A percentile compares a stretch with the other conserved stretches of the same genome.
Evolutionary conservation across 2,888 invertebrate genomes (phyloP).

Genomic region (Nomada fabriciana): DNA sequence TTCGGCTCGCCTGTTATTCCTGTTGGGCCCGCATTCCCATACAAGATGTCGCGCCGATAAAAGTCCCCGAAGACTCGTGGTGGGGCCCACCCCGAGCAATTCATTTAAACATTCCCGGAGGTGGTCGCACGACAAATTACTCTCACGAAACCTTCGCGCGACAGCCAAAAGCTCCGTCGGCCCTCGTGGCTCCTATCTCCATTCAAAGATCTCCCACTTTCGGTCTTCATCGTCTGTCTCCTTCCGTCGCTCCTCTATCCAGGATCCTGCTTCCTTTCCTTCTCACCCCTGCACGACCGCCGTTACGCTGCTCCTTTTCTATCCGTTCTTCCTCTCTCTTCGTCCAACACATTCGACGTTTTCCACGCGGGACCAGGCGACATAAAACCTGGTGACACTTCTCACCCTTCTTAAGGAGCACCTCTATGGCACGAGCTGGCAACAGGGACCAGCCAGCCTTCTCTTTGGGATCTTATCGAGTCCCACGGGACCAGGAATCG

Average conservation of each 20-base stretch:
- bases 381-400: constrained; percentile 78
- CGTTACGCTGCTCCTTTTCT: neutral
- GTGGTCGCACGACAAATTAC: constrained; percentile 85
- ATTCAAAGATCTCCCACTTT: constrained; percentile 79
- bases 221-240: constrained; percentile 51
- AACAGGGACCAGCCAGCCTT: constrained; percentile 42
- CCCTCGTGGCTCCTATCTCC: constrained; percentile 78
- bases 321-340: constrained; percentile 14
- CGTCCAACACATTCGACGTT: constrained; percentile 42
- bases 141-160: constrained; percentile 79
- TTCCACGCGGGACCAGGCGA: constrained; percentile 45
- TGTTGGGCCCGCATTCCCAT: constrained; percentile 83
- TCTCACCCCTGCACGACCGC: constrained; percentile 8
- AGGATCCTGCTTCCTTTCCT: constrained; percentile 10
- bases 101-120: constrained; percentile 84
- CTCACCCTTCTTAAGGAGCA: constrained; percentile 78
- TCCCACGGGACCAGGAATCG: constrained; percentile 28
- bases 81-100: constrained; percentile 79
- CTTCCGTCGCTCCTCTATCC: constrained; percentile 13
- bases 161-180: constrained; percentile 74
- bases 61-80: constrained; percentile 75
- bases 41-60: constrained; percentile 85
- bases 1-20: constrained; percentile 76
- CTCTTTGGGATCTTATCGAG: constrained; percentile 56
- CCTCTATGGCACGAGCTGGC: constrained; percentile 68